These are phyloP conservation scores for Macroteleia sp. DNA, from an alignment of 2,888 invertebrate species.

Conservation along the genomic window DNA sequence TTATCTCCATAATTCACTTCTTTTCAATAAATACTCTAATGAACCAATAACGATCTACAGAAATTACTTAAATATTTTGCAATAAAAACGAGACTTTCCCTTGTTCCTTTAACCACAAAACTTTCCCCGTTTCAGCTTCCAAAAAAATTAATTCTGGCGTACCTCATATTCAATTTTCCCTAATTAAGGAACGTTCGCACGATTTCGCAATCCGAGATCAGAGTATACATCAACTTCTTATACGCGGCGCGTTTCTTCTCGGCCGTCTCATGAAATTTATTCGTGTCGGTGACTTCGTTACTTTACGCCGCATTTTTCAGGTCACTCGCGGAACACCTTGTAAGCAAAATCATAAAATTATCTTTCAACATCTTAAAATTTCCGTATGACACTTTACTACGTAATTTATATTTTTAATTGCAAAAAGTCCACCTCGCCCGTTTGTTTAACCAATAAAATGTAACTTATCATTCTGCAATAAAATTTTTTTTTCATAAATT, in stretches of 20 bases:
- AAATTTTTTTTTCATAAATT: no score
- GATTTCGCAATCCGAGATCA: conserved; percentile 51
- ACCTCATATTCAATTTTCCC: conserved; percentile 35
- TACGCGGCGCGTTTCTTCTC: conserved; percentile 29
- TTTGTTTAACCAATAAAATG: no score
- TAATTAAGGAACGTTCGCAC: conserved; percentile 51
- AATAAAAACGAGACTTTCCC: no score
- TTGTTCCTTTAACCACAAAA: no score
- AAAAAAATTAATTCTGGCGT: conserved; percentile 25
- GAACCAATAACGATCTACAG: no score
- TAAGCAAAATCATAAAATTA: conserved; percentile 12
- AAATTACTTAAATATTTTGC: no score
- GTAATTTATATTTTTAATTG: background rate
- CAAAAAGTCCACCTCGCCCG: no score
- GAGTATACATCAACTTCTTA: conserved; percentile 39
- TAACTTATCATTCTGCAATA: no score
- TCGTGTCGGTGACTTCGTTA: conserved; percentile 21
- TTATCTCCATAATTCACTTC: no score
- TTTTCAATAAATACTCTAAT: no score
- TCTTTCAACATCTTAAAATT: conserved; percentile 7
- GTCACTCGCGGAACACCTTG: conserved; percentile 8
- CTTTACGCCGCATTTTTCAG: conserved; percentile 30
- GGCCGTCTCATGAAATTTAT: conserved; percentile 37
- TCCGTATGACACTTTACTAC: background rate
- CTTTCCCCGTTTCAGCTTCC: conserved; percentile 30